These are phyloP conservation scores for Ellobium chinense DNA, from an alignment of 2,888 invertebrate species.

Conservation along the genomic window DNA sequence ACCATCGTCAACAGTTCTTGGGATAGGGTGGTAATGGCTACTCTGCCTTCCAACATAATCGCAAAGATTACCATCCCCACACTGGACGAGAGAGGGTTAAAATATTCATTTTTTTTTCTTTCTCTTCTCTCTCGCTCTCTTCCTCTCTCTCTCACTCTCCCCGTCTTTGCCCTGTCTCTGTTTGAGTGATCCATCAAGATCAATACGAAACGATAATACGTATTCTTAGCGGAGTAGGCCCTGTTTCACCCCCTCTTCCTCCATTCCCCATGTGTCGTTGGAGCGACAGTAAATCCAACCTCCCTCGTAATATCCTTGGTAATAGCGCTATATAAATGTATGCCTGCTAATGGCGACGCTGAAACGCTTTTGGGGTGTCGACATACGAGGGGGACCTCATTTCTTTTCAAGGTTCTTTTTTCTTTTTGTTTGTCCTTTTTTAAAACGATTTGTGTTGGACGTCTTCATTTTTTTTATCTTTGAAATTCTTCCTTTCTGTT, in stretches of 20 bases:
- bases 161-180: neutral
- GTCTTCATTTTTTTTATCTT: too few species aligned
- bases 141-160: neutral
- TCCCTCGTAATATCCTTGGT: neutral
- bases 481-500: neutral
- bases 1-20: too few species aligned
- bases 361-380: neutral
- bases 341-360: conserved; percentile 15
- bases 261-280: neutral
- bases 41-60: too few species aligned
- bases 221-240: neutral
- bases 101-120: too few species aligned
- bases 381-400: too few species aligned
- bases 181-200: neutral
- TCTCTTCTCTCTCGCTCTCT: too few species aligned
- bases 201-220: neutral
- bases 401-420: neutral
- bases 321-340: conserved; percentile 11
- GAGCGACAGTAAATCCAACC: neutral
- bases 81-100: too few species aligned
- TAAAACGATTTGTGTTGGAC: too few species aligned
- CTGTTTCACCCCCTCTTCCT: neutral
- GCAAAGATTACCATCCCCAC: neutral
- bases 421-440: neutral
- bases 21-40: neutral